Base-by-base conservation (phyloP, 2,113 vertebrate species). In the Panthera tigris region DNA sequence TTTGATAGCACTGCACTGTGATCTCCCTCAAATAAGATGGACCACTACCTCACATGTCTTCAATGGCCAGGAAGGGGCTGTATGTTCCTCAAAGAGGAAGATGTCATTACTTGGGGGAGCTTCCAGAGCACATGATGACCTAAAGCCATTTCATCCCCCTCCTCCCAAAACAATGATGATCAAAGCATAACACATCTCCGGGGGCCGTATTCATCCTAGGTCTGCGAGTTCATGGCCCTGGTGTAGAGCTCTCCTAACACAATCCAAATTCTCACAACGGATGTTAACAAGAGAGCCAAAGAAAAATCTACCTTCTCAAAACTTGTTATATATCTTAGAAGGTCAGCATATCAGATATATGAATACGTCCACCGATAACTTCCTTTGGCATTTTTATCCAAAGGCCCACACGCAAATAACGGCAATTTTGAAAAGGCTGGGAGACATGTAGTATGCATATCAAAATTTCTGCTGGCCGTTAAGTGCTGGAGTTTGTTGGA, bases 21-120 rank as follows among this genome's bases (percentile, higher is more conserved):
- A 16, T n/a, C n/a, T 36, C 50, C 81, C 57, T 15, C 0, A 13
- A 33, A 29, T 33, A 19, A 88, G 31, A 13, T 7, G 27, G 6
- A 7, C 57, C 80, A 11, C 18, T 16, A 11, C 19, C 31, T 39
- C 36, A 25, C 13, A 5, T 0, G 8, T 33, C 33, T n/a, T 27
- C 55, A n/a, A 14, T 0, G 55, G 31, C 71, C 85, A 63, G 65
- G 23, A 7, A 36, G 36, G 21, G 3, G 41, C 4, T n/a, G 18
- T 1, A 25, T 3, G 41, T 48, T 76, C 41, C 27, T 16, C 41
- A 48, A 25, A 78, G 41, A n/a, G 14, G 36, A 48, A 55, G 31
- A 31, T 1, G 25, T 7, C 14, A 2, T 15, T 23, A 7, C 2
- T 1, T 1, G 6, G 39, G 11, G 29, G 27, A 2, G 48, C 3